phyloP scores from a whole-genome alignment of 2,797 vertebrate genomes.

The Coracias cyanogaster region DNA sequence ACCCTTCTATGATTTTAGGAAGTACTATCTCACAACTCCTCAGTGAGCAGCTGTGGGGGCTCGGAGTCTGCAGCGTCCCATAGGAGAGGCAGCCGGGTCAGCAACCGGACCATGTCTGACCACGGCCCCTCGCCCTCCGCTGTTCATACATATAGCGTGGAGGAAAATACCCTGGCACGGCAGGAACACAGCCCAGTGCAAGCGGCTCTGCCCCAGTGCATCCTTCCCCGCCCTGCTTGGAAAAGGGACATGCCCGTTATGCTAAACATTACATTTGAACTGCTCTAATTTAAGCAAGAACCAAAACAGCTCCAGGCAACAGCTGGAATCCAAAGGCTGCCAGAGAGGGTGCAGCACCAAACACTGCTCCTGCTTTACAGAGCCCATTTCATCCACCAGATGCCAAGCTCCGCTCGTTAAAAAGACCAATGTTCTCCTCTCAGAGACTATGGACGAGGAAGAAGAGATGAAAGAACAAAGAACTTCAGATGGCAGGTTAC shows the following conservation, averaged over 20 bases:
- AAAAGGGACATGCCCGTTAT: background rate
- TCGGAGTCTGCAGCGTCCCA: background rate
- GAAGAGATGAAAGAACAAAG: conserved; percentile 32
- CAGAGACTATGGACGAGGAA: background rate
- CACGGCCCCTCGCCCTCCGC: rapidly evolving
- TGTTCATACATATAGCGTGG: rapidly evolving
- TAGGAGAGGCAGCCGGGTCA: background rate
- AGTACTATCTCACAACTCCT: background rate
- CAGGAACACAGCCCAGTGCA: background rate
- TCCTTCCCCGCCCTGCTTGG: background rate
- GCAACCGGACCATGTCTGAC: background rate
- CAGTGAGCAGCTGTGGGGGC: background rate
- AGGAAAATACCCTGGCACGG: background rate
- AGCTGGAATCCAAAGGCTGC: background rate
- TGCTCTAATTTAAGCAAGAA: conserved; percentile 25
- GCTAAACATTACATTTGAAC: background rate
- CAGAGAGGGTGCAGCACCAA: background rate
- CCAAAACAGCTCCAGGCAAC: conserved; percentile 32
- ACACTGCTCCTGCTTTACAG: background rate
- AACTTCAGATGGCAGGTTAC: conserved; percentile 40
- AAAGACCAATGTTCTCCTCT: background rate
- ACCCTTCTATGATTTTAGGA: background rate
- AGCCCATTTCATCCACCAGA: background rate
- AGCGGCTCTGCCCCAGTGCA: background rate
- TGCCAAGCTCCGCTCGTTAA: background rate